These are phyloP conservation scores for Drosophila sordidula DNA, from an alignment of 2,888 invertebrate genomes.

Conservation along the genomic window DNA sequence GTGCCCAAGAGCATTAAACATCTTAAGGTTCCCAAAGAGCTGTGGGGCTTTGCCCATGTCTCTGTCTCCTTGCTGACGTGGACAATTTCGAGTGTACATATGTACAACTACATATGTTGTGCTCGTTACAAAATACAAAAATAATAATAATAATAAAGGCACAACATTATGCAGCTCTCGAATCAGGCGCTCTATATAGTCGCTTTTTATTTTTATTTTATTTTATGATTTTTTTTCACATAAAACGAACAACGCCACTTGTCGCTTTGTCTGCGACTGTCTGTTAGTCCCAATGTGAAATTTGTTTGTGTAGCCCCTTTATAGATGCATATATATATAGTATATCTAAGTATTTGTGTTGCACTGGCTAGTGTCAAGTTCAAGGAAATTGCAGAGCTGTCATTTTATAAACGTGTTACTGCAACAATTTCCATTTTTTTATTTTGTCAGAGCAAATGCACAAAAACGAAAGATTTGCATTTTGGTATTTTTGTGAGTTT, in stretches of 20 bases:
- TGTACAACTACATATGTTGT: constrained; percentile 27
- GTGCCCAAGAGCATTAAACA: constrained; percentile 17
- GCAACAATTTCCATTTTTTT: constrained; percentile 32
- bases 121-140: constrained; percentile 1
- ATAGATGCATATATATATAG: constrained; percentile 17
- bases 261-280: constrained; percentile 43
- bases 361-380: constrained; percentile 80
- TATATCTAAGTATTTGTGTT: constrained; percentile 37
- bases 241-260: constrained; percentile 31
- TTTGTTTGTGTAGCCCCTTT: constrained; percentile 11
- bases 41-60: constrained; percentile 29
- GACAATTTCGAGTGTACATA: constrained; percentile 16
- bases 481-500: constrained; percentile 31
- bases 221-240: constrained; percentile 31
- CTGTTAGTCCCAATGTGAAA: constrained; percentile 33
- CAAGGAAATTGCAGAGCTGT: constrained; percentile 79
- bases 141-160: constrained; percentile 21
- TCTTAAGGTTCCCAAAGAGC: constrained; percentile 34
- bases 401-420: constrained; percentile 64
- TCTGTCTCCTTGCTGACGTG: constrained; percentile 58
- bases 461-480: constrained; percentile 32
- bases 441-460: background rate
- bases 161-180: constrained; percentile 17
- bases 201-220: constrained; percentile 1
- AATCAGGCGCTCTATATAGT: constrained; percentile 15